These are phyloP conservation scores for Labeo catla DNA, from an alignment of 2,113 vertebrate genomes.

Conservation along the genomic window DNA sequence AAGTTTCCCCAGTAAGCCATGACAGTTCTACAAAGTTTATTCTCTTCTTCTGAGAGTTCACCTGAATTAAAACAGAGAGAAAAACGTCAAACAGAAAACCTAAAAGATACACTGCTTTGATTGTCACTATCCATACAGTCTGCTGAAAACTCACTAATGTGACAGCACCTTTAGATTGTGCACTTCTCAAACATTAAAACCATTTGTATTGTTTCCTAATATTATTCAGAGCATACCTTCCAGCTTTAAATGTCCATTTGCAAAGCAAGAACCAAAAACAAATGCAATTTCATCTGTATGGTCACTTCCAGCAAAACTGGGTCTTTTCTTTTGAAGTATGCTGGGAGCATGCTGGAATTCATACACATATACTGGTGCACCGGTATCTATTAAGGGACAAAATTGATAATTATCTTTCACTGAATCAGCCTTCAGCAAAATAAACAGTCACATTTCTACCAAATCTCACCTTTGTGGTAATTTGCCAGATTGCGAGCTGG, in stretches of 20 bases:
- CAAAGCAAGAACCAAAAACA: conserved; percentile 83
- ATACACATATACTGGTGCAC: conserved; percentile 84
- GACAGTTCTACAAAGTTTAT: conserved; percentile 64
- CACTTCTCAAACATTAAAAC: not conserved
- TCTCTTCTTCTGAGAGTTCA: conserved; percentile 58
- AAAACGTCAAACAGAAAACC: not conserved
- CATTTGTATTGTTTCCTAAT: not conserved
- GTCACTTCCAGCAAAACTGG: conserved; percentile 82
- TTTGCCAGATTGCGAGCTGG: conserved; percentile 74
- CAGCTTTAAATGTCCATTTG: conserved; percentile 61
- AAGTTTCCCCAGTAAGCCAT: conserved; percentile 82
- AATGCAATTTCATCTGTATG: conserved; percentile 81
- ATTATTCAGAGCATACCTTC: conserved; percentile 51
- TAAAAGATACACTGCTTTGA: no score
- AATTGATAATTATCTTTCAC: not conserved
- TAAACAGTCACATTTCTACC: not conserved
- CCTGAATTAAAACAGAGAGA: not conserved
- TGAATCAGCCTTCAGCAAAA: not conserved
- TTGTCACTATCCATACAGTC: no score
- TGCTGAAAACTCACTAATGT: no score
- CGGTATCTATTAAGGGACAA: conserved; percentile 67
- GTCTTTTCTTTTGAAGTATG: conserved; percentile 60
- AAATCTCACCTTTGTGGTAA: conserved; percentile 76
- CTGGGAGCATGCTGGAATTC: conserved; percentile 81
- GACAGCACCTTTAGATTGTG: not conserved